Evolutionary conservation across 2,888 invertebrate genomes (phyloP).

Genomic region (Oligia fasciuncula): DNA sequence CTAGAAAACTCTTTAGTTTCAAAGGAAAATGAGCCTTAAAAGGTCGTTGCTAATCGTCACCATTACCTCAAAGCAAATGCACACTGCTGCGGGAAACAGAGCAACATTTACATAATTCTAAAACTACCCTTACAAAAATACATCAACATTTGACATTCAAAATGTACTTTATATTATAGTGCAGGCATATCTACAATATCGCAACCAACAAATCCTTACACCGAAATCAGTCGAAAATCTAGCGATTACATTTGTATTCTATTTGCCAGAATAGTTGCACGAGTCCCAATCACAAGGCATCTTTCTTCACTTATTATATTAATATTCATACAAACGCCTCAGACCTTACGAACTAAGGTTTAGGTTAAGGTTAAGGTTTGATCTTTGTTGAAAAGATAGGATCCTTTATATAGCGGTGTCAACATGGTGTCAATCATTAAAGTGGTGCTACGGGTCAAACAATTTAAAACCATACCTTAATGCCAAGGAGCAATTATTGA

Average conservation of each 20-base stretch:
- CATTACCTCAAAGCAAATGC: constrained; percentile 35
- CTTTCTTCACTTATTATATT: constrained; percentile 25
- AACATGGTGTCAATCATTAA: not conserved
- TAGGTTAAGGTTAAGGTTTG: not conserved
- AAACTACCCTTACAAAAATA: constrained; percentile 56
- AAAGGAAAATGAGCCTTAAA: constrained; percentile 8
- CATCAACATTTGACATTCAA: constrained; percentile 38
- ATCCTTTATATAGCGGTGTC: not conserved
- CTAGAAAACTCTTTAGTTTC: not conserved
- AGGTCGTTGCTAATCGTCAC: constrained; percentile 47
- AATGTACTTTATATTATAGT: constrained; percentile 42
- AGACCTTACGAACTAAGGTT: not conserved
- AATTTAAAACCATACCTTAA: constrained; percentile 1
- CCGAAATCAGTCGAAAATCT: constrained; percentile 77
- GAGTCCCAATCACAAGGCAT: constrained; percentile 56
- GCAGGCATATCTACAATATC: constrained; percentile 43
- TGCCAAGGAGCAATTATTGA: not conserved
- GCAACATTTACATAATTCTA: constrained; percentile 22
- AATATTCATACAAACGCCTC: constrained; percentile 24
- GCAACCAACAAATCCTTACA: constrained; percentile 62
- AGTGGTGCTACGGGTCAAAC: not conserved
- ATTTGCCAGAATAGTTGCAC: constrained; percentile 57
- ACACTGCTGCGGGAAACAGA: constrained; percentile 38
- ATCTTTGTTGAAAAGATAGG: not conserved
- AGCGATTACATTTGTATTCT: constrained; percentile 63